phyloP scores from a whole-genome alignment of 2,797 vertebrate species.

The Oryzias dopingdopingensis region DNA sequence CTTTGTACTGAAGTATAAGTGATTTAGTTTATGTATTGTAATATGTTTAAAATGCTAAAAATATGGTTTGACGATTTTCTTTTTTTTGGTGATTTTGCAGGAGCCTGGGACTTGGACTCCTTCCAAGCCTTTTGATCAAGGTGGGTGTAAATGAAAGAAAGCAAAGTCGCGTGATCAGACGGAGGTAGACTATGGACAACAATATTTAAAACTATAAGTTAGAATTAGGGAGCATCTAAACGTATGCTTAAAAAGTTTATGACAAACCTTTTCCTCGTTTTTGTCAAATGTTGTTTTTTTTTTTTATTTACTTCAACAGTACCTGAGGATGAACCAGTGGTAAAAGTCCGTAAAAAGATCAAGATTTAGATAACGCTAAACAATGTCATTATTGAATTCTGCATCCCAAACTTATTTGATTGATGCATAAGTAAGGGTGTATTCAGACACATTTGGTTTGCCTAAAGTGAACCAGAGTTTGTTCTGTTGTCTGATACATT shows the following conservation, averaged over 20 bases:
- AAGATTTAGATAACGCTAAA: no score
- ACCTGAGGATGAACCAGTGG: no score
- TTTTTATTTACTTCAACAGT: no score
- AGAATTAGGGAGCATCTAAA: not conserved
- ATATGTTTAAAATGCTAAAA: not conserved
- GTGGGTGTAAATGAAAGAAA: slow-evolving; percentile 72
- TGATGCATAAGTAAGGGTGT: no score
- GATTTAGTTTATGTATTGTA: slow-evolving; percentile 8
- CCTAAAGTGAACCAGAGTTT: no score
- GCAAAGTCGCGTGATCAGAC: not conserved
- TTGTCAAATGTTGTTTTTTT: no score
- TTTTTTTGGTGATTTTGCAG: slow-evolving; percentile 69
- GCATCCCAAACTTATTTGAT: no score
- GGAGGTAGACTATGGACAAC: not conserved
- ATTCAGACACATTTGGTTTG: no score
- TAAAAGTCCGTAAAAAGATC: no score
- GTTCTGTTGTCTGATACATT: no score
- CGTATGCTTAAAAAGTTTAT: not conserved
- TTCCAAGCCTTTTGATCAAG: slow-evolving; percentile 90
- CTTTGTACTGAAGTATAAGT: not conserved
- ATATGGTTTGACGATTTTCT: slow-evolving; percentile 25
- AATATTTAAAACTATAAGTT: not conserved
- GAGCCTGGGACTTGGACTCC: slow-evolving; percentile 92
- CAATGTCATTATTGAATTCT: no score
- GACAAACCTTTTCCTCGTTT: no score